Evolutionary conservation across 2,797 vertebrate genomes (phyloP), one percentile per base, ranked within the genome.

Genomic region (Zonotrichia albicollis): DNA sequence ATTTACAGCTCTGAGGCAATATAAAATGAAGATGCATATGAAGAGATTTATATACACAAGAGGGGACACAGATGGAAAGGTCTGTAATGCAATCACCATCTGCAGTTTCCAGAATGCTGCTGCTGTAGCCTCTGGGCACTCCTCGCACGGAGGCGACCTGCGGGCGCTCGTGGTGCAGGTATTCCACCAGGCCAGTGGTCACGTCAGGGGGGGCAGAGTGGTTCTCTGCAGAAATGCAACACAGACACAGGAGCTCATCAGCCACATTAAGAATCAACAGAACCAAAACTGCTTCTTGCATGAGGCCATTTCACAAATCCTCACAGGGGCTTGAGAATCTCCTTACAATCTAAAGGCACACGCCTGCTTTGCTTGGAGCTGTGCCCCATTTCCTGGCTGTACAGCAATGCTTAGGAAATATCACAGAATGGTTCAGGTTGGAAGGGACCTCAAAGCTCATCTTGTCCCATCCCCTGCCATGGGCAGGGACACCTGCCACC

Each of bases 181-280:
- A 98, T 84, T 98, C 98, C 71, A 98, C 97, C 62, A 99, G 98
- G 93, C 99, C 99, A 5, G 98, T 98, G 91, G 99, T 99, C 96
- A 99, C 99, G 11, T 99, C 99, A 5, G 99, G 99, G 87, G 99
- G 99, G 9, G 99, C 98, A 53, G 98, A 98, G 97, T 98, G 98
- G 97, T 99, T 98, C 98, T 99, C 98, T 99, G 98, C 86, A 97
- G 95, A 95, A 96, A 97, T 74, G 80, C 96, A 97, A 98, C 43
- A 97, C 93, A 94, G 60, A 96, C 7, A 95, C 0, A n/a, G 42
- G 36, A 89, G 58, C 50, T 43, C 34, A 73, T 92, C 30, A 94
- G 57, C 72, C 51, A 61, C 14, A 17, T 42, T 26, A 73, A 60
- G 43, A 45, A 62, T 25, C 67, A 72, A 13, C 27, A 68, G 1